Base-by-base conservation (phyloP, 2,888 invertebrate species). In the Lamellibrachia satsuma region DNA sequence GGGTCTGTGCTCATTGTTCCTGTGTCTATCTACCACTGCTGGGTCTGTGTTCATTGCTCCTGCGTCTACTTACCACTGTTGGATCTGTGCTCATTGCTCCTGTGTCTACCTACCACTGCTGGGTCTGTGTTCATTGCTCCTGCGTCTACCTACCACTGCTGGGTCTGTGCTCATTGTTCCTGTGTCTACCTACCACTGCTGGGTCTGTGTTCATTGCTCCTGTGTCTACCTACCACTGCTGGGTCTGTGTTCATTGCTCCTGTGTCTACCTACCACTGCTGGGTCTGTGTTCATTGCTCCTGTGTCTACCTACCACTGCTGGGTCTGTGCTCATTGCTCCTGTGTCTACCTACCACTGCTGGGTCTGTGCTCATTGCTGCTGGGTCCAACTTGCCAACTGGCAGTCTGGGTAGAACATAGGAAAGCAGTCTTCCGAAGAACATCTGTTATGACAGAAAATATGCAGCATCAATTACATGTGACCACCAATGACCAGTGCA, bases 361-460 rank as follows among this genome's bases (percentile, higher is more conserved):
- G 94, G 93, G 93, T 96, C 96, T 9, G 96, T 94, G 90, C 96
- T 95, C 39, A 96, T 93, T 60, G 93, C 92, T 15, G 94, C 94
- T 7, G 94, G 92, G 92, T 95, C 95, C 22, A 96, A 91, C 60
- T 94, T 92, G 55, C 94, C 94, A 11, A 96, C 93, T 52, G 94
- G 95, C 92, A 95, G 93, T 91, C 95, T 95, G 8, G 96, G 96
- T 2, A 94, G 92, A 2, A 96, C 55, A 52, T 94, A 93, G 6
- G 96, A 95, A 9, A 96, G 90, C 90, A 96, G 90, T 92, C 94
- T 95, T 0, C 96, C 96, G 57, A 96, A n/a, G 92, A 94, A 94
- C 51, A 95, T 92, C 96, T 96, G 94, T 92, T 95, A 94, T 93
- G 7, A 91, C n/a, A 51, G 52, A 91, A 15, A 92, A 90, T 92